Base-by-base conservation (phyloP, 2,113 vertebrate species). In the Phalacrocorax aristotelis region DNA sequence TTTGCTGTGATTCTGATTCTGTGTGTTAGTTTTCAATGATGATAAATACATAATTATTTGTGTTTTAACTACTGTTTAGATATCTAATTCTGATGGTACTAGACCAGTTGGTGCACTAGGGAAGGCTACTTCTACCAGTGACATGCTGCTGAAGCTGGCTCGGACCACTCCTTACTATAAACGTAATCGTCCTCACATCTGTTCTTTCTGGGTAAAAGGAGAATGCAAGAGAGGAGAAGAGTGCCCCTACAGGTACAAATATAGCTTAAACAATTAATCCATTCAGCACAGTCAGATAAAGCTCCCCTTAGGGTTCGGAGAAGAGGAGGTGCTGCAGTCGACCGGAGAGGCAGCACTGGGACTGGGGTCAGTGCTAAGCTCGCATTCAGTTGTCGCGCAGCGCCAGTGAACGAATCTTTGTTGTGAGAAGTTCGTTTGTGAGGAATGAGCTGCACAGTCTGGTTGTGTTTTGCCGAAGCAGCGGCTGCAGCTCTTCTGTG, bases 191-290 rank as follows among this genome's bases (percentile, higher is more conserved):
- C 99, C 99, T 6, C 99, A 99, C 94, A 99, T 99, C 97, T 99
- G 99, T 83, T 99, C 99, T 93, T 99, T 99, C 97, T 99, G 99
- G 99, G 99, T 99, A 22, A 99, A 99, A 97, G 99, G 99, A 94
- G 99, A 99, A 86, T 99, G 99, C 97, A 99, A 99, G 97, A 98
- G 99, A 98, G 99, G 99, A 69, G 99, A 99, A 82, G 99, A 99
- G 92, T 99, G 99, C 96, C 99, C 99, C 1, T 99, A 99, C 97
- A 99, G 99, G 99, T 99, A 96, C 74, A 34, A 21, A 26, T 19
- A 23, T 21, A 89, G 11, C 42, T 80, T 15, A 14, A n/a, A 22
- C 38, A 20, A 10, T 42, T n/a, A 6, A 1, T 42, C 12, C 46
- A 6, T 27, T 72, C 36, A 3, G 36, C 3, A 1, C 0, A 0